Conservation (phyloP, 2,797 vertebrate genomes). For the Gila robusta region DNA sequence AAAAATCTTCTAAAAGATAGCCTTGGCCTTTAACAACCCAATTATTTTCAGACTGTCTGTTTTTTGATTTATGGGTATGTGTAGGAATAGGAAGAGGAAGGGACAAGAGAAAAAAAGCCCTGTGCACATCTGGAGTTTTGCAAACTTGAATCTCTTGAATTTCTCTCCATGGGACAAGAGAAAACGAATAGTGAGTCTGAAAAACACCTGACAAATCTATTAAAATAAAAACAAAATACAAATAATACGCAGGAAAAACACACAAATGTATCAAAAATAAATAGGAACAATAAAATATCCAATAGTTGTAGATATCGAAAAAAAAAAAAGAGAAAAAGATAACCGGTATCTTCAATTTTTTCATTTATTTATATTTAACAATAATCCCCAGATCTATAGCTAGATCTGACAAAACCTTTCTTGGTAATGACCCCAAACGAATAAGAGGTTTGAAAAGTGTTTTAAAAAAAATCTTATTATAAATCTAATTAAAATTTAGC, state of each 20-base stretch:
- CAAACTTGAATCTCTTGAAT: not conserved
- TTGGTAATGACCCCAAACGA: not conserved
- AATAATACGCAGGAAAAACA: not conserved
- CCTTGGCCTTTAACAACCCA: constrained; percentile 55
- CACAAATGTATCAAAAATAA: not conserved
- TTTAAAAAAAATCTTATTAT: not conserved
- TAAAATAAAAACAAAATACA: not conserved
- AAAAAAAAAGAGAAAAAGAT: not conserved
- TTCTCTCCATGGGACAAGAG: not conserved
- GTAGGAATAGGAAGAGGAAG: not conserved
- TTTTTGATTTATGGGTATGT: constrained; percentile 33
- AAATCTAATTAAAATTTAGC: not conserved
- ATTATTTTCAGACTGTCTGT: constrained; percentile 46
- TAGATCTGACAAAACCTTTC: not conserved
- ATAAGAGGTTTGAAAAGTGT: not conserved
- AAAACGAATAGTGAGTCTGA: not conserved
- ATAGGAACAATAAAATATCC: not conserved
- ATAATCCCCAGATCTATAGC: not conserved
- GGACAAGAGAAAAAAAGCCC: not conserved
- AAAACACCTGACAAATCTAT: not conserved
- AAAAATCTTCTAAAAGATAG: constrained; percentile 51
- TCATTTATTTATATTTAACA: not conserved
- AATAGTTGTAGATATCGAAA: not conserved
- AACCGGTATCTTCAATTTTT: not conserved
- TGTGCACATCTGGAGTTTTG: not conserved